These are phyloP conservation scores for Motacilla tschutschensis DNA, from an alignment of 2,113 vertebrate species.

Conservation along the genomic window DNA sequence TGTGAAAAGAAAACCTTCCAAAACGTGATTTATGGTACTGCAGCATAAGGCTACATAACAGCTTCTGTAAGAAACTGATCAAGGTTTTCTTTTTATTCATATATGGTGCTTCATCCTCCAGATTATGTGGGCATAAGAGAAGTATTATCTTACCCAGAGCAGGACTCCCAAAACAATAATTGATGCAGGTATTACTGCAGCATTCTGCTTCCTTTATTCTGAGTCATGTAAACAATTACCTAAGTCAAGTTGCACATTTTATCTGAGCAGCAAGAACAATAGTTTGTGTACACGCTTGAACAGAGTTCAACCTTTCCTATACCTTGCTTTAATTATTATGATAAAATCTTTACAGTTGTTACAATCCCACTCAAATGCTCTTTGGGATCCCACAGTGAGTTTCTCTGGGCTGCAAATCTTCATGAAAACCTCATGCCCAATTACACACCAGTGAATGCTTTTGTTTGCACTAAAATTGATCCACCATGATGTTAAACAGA, in stretches of 20 bases:
- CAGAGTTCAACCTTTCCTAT: background rate
- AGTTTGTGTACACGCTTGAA: background rate
- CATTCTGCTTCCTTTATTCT: slow-evolving; percentile 19
- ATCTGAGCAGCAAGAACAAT: background rate
- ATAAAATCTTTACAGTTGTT: slow-evolving; percentile 38
- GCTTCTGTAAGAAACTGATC: background rate
- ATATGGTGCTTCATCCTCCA: background rate
- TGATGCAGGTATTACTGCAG: background rate
- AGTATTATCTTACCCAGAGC: background rate
- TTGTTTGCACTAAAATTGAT: background rate
- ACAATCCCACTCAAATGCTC: background rate
- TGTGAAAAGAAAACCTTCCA: background rate
- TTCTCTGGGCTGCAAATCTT: background rate
- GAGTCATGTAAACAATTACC: slow-evolving; percentile 23
- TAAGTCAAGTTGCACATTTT: slow-evolving; percentile 18
- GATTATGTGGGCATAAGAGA: background rate
- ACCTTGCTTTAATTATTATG: slow-evolving; percentile 43
- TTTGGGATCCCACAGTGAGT: background rate
- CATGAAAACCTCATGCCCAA: background rate
- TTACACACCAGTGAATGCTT: background rate
- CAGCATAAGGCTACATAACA: background rate
- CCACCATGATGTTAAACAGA: background rate
- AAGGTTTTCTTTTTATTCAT: background rate
- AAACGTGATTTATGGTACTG: background rate
- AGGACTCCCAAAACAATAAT: background rate